phyloP scores from a whole-genome alignment of 2,797 vertebrate species.

The Peromyscus melanophrys region DNA sequence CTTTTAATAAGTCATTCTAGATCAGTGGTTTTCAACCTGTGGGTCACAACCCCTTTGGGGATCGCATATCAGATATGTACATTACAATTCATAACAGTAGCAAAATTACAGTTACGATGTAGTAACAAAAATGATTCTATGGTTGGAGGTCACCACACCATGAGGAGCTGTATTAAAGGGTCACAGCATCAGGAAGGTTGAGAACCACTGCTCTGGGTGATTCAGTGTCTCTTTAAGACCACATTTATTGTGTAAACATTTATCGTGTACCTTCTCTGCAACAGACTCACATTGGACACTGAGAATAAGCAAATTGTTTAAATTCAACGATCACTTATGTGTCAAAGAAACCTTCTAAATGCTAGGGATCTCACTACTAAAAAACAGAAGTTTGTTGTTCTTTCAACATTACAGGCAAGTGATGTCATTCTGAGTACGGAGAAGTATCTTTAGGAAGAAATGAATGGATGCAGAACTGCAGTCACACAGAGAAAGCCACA shows the following conservation, averaged over 20 bases:
- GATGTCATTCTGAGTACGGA: neutral
- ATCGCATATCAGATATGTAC: neutral
- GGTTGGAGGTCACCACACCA: neutral
- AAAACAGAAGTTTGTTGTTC: neutral
- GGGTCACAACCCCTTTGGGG: neutral
- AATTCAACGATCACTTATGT: neutral
- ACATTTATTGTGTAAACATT: neutral
- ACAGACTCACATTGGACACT: neutral
- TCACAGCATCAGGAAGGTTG: neutral
- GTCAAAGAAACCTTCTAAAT: neutral
- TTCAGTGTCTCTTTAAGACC: neutral
- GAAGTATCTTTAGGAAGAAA: neutral
- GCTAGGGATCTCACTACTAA: neutral
- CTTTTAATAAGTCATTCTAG: neutral
- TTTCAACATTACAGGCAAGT: neutral
- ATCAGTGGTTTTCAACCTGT: neutral
- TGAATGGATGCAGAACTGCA: neutral
- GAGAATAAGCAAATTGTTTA: conserved; percentile 1
- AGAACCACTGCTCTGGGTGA: neutral
- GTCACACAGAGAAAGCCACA: neutral
- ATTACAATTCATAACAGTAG: neutral
- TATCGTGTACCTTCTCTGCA: conserved; percentile 12
- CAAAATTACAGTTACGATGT: neutral
- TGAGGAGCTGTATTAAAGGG: neutral
- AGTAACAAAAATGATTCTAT: neutral